These are phyloP conservation scores for Beaufortia kweichowensis DNA, from an alignment of 2,113 vertebrate species.

Conservation along the genomic window DNA sequence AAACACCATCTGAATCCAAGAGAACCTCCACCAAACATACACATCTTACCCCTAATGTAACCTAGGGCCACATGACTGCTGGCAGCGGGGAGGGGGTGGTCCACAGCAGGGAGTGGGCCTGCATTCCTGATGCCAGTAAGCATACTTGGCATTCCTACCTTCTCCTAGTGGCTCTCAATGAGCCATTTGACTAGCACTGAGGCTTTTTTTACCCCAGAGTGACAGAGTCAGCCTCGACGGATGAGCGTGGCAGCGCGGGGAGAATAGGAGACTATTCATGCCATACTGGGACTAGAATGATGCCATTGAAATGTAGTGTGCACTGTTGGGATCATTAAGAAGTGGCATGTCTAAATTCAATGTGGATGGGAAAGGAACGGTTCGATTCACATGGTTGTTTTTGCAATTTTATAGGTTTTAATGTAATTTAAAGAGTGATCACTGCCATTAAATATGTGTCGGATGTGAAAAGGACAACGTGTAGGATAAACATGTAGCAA, in stretches of 20 bases:
- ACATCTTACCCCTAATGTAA: slow-evolving; percentile 28
- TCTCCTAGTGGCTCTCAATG: slow-evolving; percentile 53
- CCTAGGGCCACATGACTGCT: slow-evolving; percentile 43
- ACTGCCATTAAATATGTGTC: neutral
- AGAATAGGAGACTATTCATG: slow-evolving; percentile 39
- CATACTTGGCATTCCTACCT: slow-evolving; percentile 57
- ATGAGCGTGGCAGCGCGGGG: slow-evolving; percentile 18
- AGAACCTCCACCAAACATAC: slow-evolving; percentile 7
- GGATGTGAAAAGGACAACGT: neutral
- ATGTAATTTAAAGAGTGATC: neutral
- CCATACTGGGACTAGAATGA: slow-evolving; percentile 37
- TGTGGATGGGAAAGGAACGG: neutral
- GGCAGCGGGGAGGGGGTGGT: slow-evolving; percentile 32
- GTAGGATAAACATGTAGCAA: neutral
- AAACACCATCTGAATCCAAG: neutral
- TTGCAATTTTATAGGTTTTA: neutral
- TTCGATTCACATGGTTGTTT: neutral
- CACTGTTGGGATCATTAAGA: slow-evolving; percentile 14
- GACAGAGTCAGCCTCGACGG: slow-evolving; percentile 35
- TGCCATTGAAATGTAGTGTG: slow-evolving; percentile 36
- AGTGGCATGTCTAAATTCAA: neutral
- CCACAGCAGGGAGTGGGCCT: slow-evolving; percentile 45
- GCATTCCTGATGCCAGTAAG: slow-evolving; percentile 51
- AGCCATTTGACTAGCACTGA: slow-evolving; percentile 53
- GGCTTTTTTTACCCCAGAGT: slow-evolving; percentile 30